Evolutionary conservation across 2,888 invertebrate genomes (phyloP).

Genomic region (Dicranocentrus wangi): DNA sequence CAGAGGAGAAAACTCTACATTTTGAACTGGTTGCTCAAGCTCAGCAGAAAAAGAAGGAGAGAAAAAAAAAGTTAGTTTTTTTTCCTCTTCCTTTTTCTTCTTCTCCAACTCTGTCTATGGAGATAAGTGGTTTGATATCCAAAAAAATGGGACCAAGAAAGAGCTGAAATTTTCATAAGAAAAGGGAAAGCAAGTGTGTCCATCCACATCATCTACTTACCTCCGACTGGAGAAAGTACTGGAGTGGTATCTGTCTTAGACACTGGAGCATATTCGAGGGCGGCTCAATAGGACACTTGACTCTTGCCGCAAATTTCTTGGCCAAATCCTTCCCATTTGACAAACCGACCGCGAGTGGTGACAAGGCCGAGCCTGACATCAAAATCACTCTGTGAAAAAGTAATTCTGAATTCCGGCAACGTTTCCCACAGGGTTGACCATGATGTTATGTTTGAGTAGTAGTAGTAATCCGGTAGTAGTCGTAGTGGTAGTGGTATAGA

Average conservation of each 20-base stretch:
- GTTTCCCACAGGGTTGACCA: too few species aligned
- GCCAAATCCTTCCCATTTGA: conserved; percentile 74
- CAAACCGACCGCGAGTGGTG: conserved; percentile 76
- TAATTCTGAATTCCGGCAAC: conserved; percentile 59
- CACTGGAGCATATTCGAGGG: conserved; percentile 72
- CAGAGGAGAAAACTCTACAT: too few species aligned
- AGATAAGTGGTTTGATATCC: conserved; percentile 26
- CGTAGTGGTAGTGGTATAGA: conserved; percentile 13
- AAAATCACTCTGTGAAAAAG: conserved; percentile 84
- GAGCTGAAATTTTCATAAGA: conserved; percentile 56
- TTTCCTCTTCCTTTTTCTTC: conserved; percentile 6
- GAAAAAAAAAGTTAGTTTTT: not conserved
- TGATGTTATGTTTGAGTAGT: conserved; percentile 38
- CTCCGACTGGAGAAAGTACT: conserved; percentile 72
- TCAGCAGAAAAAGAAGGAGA: too few species aligned
- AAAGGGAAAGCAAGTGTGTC: conserved; percentile 5
- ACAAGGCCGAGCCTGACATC: conserved; percentile 85
- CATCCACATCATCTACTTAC: too few species aligned
- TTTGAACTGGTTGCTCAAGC: too few species aligned
- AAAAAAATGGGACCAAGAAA: conserved; percentile 1
- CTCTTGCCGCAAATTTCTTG: conserved; percentile 70
- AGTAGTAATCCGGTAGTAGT: not conserved
- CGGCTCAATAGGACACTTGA: conserved; percentile 72
- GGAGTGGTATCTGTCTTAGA: conserved; percentile 72
- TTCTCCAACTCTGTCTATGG: too few species aligned